Percentiles rank a stretch among this genome's conserved stretches.
phyloP scores from a whole-genome alignment of 2,888 invertebrate species.

The Agrotis exclamationis region DNA sequence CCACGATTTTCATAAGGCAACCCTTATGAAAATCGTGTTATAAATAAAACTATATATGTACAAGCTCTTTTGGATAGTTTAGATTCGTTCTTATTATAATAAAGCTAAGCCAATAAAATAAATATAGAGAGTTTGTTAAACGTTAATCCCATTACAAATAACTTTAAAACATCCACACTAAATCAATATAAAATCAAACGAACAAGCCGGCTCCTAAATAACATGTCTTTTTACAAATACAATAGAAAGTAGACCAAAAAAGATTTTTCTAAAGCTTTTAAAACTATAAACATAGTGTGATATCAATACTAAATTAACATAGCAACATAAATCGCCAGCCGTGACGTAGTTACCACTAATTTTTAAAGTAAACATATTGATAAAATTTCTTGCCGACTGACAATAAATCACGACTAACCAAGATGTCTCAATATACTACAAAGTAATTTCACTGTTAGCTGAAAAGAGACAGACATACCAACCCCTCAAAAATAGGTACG shows the following conservation, averaged over 20 bases:
- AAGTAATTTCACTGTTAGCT: conserved; percentile 78
- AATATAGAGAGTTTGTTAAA: background rate
- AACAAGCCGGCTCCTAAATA: conserved; percentile 44
- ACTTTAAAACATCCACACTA: background rate
- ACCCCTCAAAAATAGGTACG: conserved; percentile 58
- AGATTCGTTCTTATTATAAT: background rate
- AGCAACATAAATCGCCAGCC: conserved; percentile 81
- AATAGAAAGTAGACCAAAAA: conserved; percentile 52
- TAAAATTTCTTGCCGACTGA: conserved; percentile 82
- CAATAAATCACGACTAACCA: conserved; percentile 86
- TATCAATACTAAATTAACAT: conserved; percentile 83
- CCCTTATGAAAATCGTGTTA: too few species aligned
- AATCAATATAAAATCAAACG: conserved; percentile 32
- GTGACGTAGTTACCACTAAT: conserved; percentile 85
- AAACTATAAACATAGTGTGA: conserved; percentile 73
- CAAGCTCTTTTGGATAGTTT: too few species aligned
- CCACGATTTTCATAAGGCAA: too few species aligned
- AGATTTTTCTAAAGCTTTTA: conserved; percentile 58
- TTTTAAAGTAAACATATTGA: conserved; percentile 90
- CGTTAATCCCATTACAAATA: background rate
- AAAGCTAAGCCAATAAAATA: background rate
- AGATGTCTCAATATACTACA: conserved; percentile 88
- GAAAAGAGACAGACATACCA: conserved; percentile 70
- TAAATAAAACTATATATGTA: too few species aligned
- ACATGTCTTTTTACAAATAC: conserved; percentile 47